phyloP scores from a whole-genome alignment of 1,140 invertebrate genomes.

The Drosophila orena region DNA sequence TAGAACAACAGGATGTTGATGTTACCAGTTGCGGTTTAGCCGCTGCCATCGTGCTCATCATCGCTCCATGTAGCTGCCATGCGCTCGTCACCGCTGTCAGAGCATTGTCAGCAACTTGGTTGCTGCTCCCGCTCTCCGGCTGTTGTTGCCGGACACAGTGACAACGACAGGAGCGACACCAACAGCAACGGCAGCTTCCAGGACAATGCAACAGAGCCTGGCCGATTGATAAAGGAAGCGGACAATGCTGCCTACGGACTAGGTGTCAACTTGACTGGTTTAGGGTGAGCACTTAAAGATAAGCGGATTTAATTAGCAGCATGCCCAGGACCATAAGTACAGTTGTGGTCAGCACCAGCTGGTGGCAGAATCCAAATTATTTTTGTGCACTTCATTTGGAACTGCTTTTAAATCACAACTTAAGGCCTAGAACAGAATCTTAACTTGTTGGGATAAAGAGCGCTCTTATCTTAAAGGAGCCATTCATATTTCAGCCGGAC shows the following conservation, averaged over 20 bases:
- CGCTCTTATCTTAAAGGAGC: background rate
- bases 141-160: constrained; percentile 50
- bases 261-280: constrained; percentile 37
- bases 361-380: background rate
- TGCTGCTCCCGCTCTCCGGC: constrained; percentile 19
- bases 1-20: constrained; percentile 67
- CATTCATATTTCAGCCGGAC: background rate
- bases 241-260: constrained; percentile 24
- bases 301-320: constrained; percentile 41
- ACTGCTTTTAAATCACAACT: too few relatives aligned
- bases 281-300: constrained; percentile 13
- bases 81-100: constrained; percentile 69
- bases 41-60: constrained; percentile 51
- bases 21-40: constrained; percentile 69
- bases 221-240: constrained; percentile 42
- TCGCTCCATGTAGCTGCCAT: constrained; percentile 68
- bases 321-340: background rate
- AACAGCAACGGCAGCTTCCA: constrained; percentile 21
- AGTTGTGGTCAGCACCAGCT: background rate
- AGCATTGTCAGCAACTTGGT: constrained; percentile 71
- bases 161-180: constrained; percentile 44
- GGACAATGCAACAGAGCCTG: constrained; percentile 34
- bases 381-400: too few relatives aligned
- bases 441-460: background rate
- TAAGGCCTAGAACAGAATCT: background rate